These are phyloP conservation scores for Pseudomyrmex flavicornis DNA, from an alignment of 1,140 invertebrate genomes.

Conservation along the genomic window DNA sequence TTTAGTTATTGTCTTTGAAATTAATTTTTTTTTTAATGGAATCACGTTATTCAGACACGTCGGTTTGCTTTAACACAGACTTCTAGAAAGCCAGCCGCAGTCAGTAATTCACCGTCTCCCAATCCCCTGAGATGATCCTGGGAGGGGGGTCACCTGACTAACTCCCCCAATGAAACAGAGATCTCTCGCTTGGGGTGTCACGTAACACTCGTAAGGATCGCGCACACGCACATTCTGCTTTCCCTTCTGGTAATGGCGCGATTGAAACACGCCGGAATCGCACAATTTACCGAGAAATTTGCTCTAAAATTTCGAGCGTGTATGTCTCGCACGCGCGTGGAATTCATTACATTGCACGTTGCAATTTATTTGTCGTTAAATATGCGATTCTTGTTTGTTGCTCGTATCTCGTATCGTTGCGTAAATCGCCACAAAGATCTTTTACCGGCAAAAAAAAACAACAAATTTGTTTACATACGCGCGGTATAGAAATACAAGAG, in stretches of 20 bases:
- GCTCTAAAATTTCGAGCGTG: slow-evolving; percentile 27
- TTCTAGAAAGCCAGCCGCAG: neutral
- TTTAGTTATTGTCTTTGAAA: too few relatives aligned
- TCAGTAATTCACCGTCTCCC: slow-evolving; percentile 43
- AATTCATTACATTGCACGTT: slow-evolving; percentile 4
- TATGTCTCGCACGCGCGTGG: neutral
- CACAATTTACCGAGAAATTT: slow-evolving; percentile 22
- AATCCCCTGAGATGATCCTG: neutral
- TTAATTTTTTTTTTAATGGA: neutral
- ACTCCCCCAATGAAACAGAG: slow-evolving; percentile 36
- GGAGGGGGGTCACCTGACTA: neutral
- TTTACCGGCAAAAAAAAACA: too few relatives aligned
- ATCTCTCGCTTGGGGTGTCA: slow-evolving; percentile 24
- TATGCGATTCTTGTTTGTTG: slow-evolving; percentile 5
- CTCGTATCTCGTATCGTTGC: neutral
- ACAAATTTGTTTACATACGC: too few relatives aligned
- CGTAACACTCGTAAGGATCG: slow-evolving; percentile 36
- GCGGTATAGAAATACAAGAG: too few relatives aligned
- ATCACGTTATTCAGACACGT: neutral
- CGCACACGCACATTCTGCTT: neutral
- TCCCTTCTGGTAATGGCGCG: slow-evolving; percentile 25
- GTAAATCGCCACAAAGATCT: too few relatives aligned
- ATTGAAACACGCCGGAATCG: slow-evolving; percentile 27
- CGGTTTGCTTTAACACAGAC: neutral
- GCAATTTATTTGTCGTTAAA: slow-evolving; percentile 22